Base-by-base conservation (phyloP, 2,888 invertebrate species). In the Epirrita christyi region DNA sequence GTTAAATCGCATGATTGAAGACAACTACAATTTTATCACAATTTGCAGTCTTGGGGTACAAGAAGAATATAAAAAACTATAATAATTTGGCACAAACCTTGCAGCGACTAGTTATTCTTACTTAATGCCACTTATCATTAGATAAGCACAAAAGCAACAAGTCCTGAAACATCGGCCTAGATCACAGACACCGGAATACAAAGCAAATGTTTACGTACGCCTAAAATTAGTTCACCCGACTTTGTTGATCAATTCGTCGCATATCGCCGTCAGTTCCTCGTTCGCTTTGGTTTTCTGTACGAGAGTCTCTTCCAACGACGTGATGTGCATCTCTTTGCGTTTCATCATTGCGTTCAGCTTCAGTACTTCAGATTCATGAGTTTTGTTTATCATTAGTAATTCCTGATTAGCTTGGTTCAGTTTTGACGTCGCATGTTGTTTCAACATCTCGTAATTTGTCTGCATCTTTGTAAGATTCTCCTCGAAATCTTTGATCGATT, bases 281-380 rank as follows among this genome's bases (percentile, higher is more conserved):
- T 98, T 98, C 79, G 98, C 98, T 83, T 96, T 96, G 1, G 94
- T 94, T 90, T 98, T 98, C 80, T 98, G 98, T 63, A 96, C 95
- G 38, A 98, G 92, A 46, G 96, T 94, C 75, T 96, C 96, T 75
- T 97, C 95, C 50, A 98, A 87, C 3, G 97, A 96, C 61, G 95
- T 95, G 50, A 95, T 94, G 69, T 96, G 96, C 67, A 98, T 93
- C 77, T 98, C 98, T 70, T 97, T 94, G 77, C 97, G 96, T 80
- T 97, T 97, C 48, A 97, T 93, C 88, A 97, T 95, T 7, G 98
- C 98, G 75, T 96, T 96, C 61, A 98, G 88, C 82, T 97, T 96
- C 52, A 96, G 94, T n/a, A 96, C 93, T 81, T 98, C 98, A 13
- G 94, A 93, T 73, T 97, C 95, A 72, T 96, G 95, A 41, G 94